Evolutionary conservation across 2,888 invertebrate genomes (phyloP), one percentile per base, ranked within the genome.

Genomic region (Ophonus ardosiacus): DNA sequence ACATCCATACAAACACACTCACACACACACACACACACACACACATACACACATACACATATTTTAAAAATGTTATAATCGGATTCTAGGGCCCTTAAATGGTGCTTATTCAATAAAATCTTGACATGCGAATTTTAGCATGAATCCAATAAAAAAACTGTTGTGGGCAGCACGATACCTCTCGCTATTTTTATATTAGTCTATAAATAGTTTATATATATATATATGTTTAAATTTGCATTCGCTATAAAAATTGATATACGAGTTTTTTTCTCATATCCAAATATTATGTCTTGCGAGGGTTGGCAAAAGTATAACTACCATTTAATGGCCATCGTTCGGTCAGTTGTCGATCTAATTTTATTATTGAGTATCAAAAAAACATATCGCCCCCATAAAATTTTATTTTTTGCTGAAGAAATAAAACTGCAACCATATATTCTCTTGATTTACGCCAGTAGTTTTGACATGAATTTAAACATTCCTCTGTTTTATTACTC

Each of bases 291-390:
- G 43, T 51, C 43, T 51, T 10, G 43, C 0, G 13, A 13, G 43
- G 43, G 43, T 13, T 51, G 43, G 13, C n/a, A 51, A 51, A 51
- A 51, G 10, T 51, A 51, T 51, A 51, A 51, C 43, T 51, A 51
- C 24, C 4, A 8, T 18, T 63, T 24, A 63, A 63, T 21, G 63
- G 63, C 63, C 5, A 63, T 63, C 18, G 81, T 13, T 63, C 31
- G 71, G 82, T 82, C 82, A 68, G 56, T 59, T 74, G 61, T 74
- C 56, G 74, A 83, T 83, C 71, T 74, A 59, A 76, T 76, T 84
- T 76, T 84, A 84, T 84, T 84, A 84, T 63, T 15, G 56, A 51
- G 38, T 84, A 84, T 84, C 84, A 84, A 84, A 84, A 84, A 76
- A 84, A 78, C 84, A 84, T 83, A 83, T 84, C 78, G 76, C 17